Evolutionary conservation across 1,140 invertebrate species (phyloP).

Genomic region (Chironomus striatipennis): DNA sequence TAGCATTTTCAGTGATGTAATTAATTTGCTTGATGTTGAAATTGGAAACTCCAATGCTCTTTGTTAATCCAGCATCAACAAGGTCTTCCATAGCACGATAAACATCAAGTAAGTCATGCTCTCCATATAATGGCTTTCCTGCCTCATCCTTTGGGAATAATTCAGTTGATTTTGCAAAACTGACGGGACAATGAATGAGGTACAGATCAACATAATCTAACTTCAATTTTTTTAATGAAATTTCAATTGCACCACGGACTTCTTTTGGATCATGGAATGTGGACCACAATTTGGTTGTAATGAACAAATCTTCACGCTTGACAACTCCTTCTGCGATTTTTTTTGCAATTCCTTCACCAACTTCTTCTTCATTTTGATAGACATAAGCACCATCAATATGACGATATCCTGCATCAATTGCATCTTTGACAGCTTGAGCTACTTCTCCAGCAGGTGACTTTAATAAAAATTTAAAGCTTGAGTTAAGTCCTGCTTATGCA

Average conservation of each 20-base stretch:
- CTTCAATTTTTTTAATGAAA: conserved; percentile 51
- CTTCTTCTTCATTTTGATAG: conserved; percentile 68
- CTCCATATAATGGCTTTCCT: conserved; percentile 50
- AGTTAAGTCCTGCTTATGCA: neutral
- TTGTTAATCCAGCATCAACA: conserved; percentile 56
- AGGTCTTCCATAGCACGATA: conserved; percentile 74
- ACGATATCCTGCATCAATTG: conserved; percentile 67
- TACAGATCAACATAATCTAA: conserved; percentile 67
- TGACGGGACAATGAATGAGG: conserved; percentile 77
- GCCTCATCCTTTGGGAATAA: conserved; percentile 45
- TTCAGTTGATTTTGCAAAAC: conserved; percentile 43
- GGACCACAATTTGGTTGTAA: conserved; percentile 63
- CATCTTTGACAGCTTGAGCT: conserved; percentile 61
- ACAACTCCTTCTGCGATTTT: conserved; percentile 55
- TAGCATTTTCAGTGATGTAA: conserved; percentile 52
- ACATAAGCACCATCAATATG: conserved; percentile 74
- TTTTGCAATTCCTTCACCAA: conserved; percentile 57
- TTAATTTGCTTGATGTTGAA: conserved; percentile 71
- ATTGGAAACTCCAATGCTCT: conserved; percentile 76
- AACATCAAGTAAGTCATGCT: conserved; percentile 67
- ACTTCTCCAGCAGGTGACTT: conserved; percentile 63
- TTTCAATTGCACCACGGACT: conserved; percentile 46
- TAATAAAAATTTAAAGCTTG: neutral
- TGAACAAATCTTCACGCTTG: conserved; percentile 61
- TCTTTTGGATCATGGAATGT: conserved; percentile 52